Evolutionary conservation across 2,797 vertebrate genomes (phyloP).

Genomic region (Acrocephalus scirpaceus): DNA sequence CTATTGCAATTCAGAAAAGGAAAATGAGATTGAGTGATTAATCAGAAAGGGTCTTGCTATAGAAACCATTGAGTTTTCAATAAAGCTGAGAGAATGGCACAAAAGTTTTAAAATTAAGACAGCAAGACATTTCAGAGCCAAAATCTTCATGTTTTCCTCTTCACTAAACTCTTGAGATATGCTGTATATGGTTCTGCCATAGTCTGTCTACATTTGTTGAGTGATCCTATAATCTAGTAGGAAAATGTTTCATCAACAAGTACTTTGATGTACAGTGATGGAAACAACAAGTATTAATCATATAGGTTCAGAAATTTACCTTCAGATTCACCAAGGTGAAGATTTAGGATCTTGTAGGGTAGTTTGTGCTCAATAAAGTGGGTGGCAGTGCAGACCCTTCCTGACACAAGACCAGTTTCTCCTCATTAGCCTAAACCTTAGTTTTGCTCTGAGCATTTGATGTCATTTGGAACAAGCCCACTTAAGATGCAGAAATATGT

Average conservation of each 20-base stretch:
- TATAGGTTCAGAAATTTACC: not conserved
- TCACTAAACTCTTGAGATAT: not conserved
- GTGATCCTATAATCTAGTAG: not conserved
- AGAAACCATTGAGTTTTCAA: not conserved
- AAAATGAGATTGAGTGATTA: not conserved
- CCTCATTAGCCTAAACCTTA: not conserved
- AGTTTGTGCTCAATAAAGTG: not conserved
- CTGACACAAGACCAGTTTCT: not conserved
- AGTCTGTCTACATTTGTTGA: not conserved
- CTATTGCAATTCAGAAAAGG: not conserved
- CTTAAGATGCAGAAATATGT: not conserved
- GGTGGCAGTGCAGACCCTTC: not conserved
- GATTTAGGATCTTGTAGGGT: not conserved
- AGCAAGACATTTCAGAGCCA: not conserved
- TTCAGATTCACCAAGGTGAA: not conserved
- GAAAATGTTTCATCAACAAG: not conserved
- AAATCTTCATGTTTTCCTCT: not conserved
- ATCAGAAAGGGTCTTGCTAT: not conserved
- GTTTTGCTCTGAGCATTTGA: not conserved
- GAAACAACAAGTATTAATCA: not conserved
- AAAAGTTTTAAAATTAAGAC: not conserved
- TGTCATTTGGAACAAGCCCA: not conserved
- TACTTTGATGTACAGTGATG: not conserved
- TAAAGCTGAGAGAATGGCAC: not conserved
- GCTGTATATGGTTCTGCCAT: not conserved